These are phyloP conservation scores for Dryadula phaetusa DNA, from an alignment of 2,888 invertebrate species.

Conservation along the genomic window DNA sequence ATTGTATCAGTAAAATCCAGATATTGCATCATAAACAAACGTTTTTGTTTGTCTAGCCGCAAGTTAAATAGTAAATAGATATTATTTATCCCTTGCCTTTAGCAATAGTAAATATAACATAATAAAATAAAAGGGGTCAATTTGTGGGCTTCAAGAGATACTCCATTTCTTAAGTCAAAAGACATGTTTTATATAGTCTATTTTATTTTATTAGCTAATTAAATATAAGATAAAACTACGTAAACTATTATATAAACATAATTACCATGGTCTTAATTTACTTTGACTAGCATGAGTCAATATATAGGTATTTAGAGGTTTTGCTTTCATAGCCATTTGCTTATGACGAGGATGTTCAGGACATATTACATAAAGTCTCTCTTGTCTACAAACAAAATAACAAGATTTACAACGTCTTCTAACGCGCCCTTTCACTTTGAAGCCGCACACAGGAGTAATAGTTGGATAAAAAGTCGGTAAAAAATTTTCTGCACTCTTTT, in stretches of 20 bases:
- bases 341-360: conserved; percentile 91
- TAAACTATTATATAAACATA: conserved; percentile 10
- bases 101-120: too few species aligned
- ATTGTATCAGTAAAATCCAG: too few species aligned
- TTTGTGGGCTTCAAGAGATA: background rate
- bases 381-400: conserved; percentile 87
- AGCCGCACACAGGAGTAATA: conserved; percentile 60
- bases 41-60: too few species aligned
- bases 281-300: conserved; percentile 90
- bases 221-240: background rate
- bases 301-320: conserved; percentile 89
- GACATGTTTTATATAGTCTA: background rate
- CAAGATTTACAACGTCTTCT: conserved; percentile 91
- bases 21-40: too few species aligned
- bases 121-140: background rate
- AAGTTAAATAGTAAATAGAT: too few species aligned
- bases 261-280: conserved; percentile 71
- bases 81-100: too few species aligned
- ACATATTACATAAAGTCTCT: conserved; percentile 89
- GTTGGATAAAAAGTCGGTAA: conserved; percentile 59
- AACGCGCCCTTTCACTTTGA: conserved; percentile 89
- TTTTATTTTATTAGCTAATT: conserved; percentile 7
- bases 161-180: background rate
- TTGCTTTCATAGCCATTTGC: conserved; percentile 89
- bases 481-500: conserved; percentile 53